A percentile compares a stretch with the other conserved stretches of the same genome.
Evolutionary conservation across 2,797 vertebrate genomes (phyloP).

Genomic region (Mus spretus): DNA sequence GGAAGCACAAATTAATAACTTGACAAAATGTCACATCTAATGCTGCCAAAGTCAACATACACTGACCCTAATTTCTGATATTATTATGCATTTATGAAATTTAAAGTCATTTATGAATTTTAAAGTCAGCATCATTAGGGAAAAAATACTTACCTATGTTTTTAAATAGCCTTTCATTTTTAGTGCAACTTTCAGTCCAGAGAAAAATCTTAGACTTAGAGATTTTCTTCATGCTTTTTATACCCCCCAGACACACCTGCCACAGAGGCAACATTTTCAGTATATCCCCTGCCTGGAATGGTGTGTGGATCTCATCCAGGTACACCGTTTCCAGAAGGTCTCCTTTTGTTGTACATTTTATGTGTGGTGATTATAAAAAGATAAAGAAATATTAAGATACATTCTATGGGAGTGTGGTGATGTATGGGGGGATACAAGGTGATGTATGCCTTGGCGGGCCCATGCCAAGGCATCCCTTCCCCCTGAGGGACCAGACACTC

Average conservation of each 20-base stretch:
- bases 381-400: no score
- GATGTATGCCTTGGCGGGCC: no score
- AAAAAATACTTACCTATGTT: neutral
- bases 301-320: neutral
- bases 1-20: neutral
- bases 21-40: neutral
- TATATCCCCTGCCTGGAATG: accelerated
- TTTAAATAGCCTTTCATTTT: neutral
- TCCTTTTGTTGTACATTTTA: neutral
- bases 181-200: neutral
- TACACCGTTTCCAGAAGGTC: neutral
- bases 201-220: neutral
- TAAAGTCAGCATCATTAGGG: neutral
- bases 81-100: neutral
- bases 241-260: no score
- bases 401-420: no score
- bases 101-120: no score
- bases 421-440: no score
- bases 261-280: neutral
- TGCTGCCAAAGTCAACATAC: neutral
- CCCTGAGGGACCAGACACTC: no score
- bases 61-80: neutral
- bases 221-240: neutral
- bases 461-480: no score
- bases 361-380: no score